Evolutionary conservation across 2,797 vertebrate species (phyloP).

Genomic region (Periophthalmus magnuspinnatus): DNA sequence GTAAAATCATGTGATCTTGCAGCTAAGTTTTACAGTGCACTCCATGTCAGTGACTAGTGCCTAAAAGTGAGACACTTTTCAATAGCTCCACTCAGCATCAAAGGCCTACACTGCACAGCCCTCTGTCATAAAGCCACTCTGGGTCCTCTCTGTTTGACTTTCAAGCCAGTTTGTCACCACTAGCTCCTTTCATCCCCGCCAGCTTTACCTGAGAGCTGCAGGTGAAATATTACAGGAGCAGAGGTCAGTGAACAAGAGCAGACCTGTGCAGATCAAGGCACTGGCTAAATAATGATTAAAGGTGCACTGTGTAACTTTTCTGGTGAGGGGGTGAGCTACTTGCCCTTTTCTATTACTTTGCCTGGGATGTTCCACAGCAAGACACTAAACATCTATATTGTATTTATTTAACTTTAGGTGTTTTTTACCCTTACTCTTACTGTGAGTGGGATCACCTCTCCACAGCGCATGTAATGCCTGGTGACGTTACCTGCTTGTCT

Average conservation of each 20-base stretch:
- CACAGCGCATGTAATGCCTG: too few relatives aligned
- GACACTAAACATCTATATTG: too few relatives aligned
- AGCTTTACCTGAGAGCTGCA: constrained; percentile 62
- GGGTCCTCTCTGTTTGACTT: constrained; percentile 76
- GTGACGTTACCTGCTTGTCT: too few relatives aligned
- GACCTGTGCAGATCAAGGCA: constrained; percentile 52
- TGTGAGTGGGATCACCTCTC: too few relatives aligned
- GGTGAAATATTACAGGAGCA: constrained; percentile 71
- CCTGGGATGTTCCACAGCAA: too few relatives aligned
- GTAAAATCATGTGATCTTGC: too few relatives aligned
- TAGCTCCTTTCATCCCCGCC: constrained; percentile 66
- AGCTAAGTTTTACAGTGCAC: constrained; percentile 52
- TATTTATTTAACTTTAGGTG: too few relatives aligned
- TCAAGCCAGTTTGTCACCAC: constrained; percentile 74
- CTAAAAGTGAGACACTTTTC: constrained; percentile 73
- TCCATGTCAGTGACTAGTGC: constrained; percentile 61
- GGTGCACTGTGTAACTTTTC: not conserved
- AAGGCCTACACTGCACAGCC: constrained; percentile 56
- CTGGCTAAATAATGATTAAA: not conserved
- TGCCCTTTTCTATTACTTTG: too few relatives aligned
- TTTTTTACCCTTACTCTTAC: too few relatives aligned
- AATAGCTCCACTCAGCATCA: constrained; percentile 71
- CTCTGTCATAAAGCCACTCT: constrained; percentile 65
- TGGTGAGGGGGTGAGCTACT: too few relatives aligned
- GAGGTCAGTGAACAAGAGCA: constrained; percentile 62